These are phyloP conservation scores for Ceramica pisi DNA, from an alignment of 2,888 invertebrate species.

Conservation along the genomic window DNA sequence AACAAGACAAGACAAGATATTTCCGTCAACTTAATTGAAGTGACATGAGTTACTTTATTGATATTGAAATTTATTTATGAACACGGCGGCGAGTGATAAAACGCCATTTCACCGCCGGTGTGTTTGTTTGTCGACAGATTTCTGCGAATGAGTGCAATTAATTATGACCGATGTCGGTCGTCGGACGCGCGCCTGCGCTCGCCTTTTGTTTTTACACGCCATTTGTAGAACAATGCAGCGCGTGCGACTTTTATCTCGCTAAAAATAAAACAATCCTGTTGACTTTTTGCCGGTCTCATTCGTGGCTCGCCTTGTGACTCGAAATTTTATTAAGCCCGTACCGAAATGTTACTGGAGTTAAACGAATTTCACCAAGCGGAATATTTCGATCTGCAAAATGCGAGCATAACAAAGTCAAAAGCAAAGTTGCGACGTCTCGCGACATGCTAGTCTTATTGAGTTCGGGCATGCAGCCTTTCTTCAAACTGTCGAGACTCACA, in stretches of 20 bases:
- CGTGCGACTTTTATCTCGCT: slow-evolving; percentile 83
- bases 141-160: slow-evolving; percentile 88
- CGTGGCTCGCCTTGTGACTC: slow-evolving; percentile 65
- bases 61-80: slow-evolving; percentile 83
- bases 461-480: slow-evolving; percentile 64
- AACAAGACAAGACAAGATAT: slow-evolving; percentile 69
- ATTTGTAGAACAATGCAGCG: slow-evolving; percentile 87
- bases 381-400: slow-evolving; percentile 74
- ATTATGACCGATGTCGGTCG: slow-evolving; percentile 84
- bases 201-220: slow-evolving; percentile 85
- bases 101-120: slow-evolving; percentile 78
- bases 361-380: slow-evolving; percentile 70
- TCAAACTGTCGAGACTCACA: slow-evolving; percentile 41
- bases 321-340: slow-evolving; percentile 80
- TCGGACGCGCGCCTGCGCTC: slow-evolving; percentile 70
- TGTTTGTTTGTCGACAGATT: slow-evolving; percentile 82
- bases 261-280: slow-evolving; percentile 81
- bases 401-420: slow-evolving; percentile 66
- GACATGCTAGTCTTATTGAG: slow-evolving; percentile 68
- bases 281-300: slow-evolving; percentile 78
- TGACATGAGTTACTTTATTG: slow-evolving; percentile 75
- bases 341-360: slow-evolving; percentile 73
- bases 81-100: slow-evolving; percentile 83
- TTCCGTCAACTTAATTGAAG: slow-evolving; percentile 75
- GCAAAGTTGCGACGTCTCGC: slow-evolving; percentile 65